These are phyloP conservation scores for Crocodylus rhombifer DNA, from an alignment of 2,797 vertebrate species.

Conservation along the genomic window DNA sequence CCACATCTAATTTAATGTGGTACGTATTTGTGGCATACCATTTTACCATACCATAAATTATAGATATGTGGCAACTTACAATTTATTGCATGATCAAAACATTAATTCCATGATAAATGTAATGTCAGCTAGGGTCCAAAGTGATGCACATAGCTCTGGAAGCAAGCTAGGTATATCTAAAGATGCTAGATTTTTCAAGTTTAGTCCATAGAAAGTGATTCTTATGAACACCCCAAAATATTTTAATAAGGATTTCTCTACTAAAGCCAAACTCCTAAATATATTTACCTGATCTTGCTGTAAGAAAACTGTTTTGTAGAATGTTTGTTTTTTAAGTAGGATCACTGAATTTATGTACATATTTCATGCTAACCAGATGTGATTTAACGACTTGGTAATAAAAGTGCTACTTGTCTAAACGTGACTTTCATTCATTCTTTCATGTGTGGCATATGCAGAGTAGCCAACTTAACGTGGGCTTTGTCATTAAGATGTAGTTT, in stretches of 20 bases:
- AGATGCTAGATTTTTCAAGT: background rate
- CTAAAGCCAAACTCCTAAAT: background rate
- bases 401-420: constrained; percentile 58
- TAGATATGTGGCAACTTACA: no score
- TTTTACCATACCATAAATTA: no score
- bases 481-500: constrained; percentile 73
- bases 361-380: constrained; percentile 74
- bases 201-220: background rate
- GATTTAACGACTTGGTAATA: constrained; percentile 66
- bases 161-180: fast-evolving
- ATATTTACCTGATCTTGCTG: constrained; percentile 1
- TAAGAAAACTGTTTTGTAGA: background rate
- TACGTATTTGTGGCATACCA: no score
- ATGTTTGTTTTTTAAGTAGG: constrained; percentile 1
- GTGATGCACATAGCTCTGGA: background rate
- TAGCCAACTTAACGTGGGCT: constrained; percentile 66
- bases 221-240: background rate
- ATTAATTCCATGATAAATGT: no score
- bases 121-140: no score
- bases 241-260: background rate
- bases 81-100: no score
- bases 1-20: no score
- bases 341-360: constrained; percentile 28
- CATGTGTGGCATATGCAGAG: constrained; percentile 77
- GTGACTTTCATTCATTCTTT: constrained; percentile 47